Base-by-base conservation (phyloP, 2,113 vertebrate species). In the Panthera uncia region DNA sequence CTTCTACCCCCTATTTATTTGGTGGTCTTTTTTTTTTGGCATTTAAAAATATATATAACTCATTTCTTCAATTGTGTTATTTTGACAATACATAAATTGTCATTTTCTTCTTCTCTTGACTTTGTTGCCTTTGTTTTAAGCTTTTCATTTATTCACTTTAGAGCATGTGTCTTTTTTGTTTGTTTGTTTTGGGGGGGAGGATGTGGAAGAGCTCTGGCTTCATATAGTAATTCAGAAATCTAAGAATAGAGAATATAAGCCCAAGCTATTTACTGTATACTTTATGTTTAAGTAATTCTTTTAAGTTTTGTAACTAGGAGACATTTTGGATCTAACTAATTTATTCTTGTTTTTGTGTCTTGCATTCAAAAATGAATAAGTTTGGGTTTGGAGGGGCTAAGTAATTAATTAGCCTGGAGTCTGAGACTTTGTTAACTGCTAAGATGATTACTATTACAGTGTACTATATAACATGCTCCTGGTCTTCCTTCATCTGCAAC, bases 211-310 rank as follows among this genome's bases (percentile, higher is more conserved):
- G 48, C 3, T 66, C 5, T 84, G 21, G 10, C 13, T 11, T 83
- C 50, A 63, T 27, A 23, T 9, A 78, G 29, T 81, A 83, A 63
- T 21, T 92, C 61, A 69, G 8, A 89, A 50, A 86, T 91, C 31
- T 93, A 86, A 93, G 48, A 71, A 87, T 23, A 25, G 11, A 66
- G 57, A 76, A 19, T 82, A n/a, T 25, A 78, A 52, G 48, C n/a
- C 6, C 71, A 4, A 52, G 52, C 36, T 90, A 27, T 78, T 93
- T 55, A 69, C 25, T 14, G 7, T 81, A 7, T 65, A 71, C 25
- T 91, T 96, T 78, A 83, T 87, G 61, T 73, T 95, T 79, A 85
- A 95, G 31, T 48, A 87, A 93, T 83, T 82, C 21, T 50, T 78
- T 82, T 31, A 73, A 68, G 69, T 31, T n/a, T 52, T 87, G 41